Base-by-base conservation (phyloP, 53 echinoderm and acorn worm genomes). In the Arbacia lixula region DNA sequence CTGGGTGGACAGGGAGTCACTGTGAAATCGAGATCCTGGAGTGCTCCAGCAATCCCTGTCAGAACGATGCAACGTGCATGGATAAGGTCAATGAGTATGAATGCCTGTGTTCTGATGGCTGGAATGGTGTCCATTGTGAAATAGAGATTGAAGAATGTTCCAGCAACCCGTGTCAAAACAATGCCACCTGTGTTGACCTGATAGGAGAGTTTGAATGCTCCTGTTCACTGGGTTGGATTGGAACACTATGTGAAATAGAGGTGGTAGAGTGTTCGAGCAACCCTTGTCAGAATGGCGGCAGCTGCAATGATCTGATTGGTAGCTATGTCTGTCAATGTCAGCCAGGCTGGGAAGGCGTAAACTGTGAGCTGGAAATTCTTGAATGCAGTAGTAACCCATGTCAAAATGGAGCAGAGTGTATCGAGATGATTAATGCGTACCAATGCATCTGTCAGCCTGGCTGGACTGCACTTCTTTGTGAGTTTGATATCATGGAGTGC, bases 211-310 rank as follows among this genome's bases (percentile, higher is more conserved):
- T 78, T 32, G 43, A 49, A 3, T 91, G 91, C 49, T 32, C 30
- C 35, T 91, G 91, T 37, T 17, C 65, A 57, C 81, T 76, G 29
- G 88, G 85, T 5, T 91, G 53, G 41, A 22, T 34, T 3, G 91
- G 91, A 0, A 43, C 12, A 26, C 16, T 68, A 2, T 91, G 91
- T 62, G 85, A 88, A 36, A 50, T 34, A 2, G 62, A 71, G 19
- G 85, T 78, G 26, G 25, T 57, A 14, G 69, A 74, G 12, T 91
- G 91, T 42, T n/a, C 16, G 4, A 68, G 60, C 39, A 71, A 69
- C 35, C 85, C 92, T 53, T 92, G 92, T 46, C 60, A 50, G 39
- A 88, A 92, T 81, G 85, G 85, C 49, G 92, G 71, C 9, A 88
- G 72, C 8, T 92, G 92, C 50, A 74, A 51, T 4, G 86, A 85